Percentiles rank a stretch among this genome's conserved stretches.
Evolutionary conservation across 2,113 vertebrate species (phyloP).

Genomic region (Paramisgurnus dabryanus): DNA sequence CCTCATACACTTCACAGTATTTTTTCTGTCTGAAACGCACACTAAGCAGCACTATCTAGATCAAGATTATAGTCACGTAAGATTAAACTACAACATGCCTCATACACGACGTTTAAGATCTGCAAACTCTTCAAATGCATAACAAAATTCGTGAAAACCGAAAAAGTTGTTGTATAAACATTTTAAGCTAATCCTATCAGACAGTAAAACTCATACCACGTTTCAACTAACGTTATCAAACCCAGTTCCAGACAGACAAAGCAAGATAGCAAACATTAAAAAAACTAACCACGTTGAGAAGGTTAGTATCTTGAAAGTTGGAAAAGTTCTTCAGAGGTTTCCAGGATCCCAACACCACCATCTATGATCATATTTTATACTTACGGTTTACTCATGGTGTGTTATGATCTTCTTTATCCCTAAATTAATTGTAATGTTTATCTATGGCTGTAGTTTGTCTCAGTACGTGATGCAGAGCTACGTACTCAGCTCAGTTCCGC

Average conservation of each 20-base stretch:
- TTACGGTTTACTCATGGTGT: constrained; percentile 51
- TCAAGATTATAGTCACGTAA: neutral
- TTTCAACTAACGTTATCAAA: neutral
- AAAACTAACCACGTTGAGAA: neutral
- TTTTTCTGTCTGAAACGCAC: neutral
- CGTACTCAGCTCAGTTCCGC: constrained; percentile 39
- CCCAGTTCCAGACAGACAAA: neutral
- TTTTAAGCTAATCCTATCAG: neutral
- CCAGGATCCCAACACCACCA: constrained; percentile 39
- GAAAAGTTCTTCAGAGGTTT: neutral
- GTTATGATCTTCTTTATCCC: constrained; percentile 10
- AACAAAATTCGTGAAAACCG: neutral
- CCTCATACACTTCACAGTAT: constrained; percentile 19
- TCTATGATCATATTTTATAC: neutral
- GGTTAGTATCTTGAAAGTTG: neutral
- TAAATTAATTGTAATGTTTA: constrained; percentile 32
- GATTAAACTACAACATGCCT: neutral
- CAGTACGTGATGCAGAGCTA: neutral
- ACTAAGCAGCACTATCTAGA: neutral
- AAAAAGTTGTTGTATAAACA: neutral
- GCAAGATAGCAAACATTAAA: neutral
- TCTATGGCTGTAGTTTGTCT: neutral
- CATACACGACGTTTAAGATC: neutral
- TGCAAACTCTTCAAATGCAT: neutral
- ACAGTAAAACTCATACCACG: neutral